A percentile compares a stretch with the other conserved stretches of the same genome.
Evolutionary conservation across 2,888 invertebrate species (phyloP).

Genomic region (Actias luna): DNA sequence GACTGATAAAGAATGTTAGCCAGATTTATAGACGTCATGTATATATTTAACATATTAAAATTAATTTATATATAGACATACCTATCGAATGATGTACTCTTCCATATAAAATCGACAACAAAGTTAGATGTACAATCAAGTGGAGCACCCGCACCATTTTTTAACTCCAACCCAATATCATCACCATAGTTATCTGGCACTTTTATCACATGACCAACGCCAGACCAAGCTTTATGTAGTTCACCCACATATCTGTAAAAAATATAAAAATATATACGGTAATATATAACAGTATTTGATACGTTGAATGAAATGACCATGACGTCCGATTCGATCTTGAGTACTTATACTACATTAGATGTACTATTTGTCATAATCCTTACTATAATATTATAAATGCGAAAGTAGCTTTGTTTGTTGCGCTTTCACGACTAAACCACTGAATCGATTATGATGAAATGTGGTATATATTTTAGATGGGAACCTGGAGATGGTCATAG

Average conservation of each 20-base stretch:
- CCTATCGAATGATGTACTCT: constrained; percentile 98
- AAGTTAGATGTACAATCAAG: constrained; percentile 97
- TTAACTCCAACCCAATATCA: constrained; percentile 98
- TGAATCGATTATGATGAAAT: no score
- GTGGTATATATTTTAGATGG: no score
- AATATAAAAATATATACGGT: background rate
- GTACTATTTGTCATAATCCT: no score
- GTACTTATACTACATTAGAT: no score
- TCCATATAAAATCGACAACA: constrained; percentile 99
- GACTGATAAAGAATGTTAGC: no score
- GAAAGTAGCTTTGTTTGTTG: no score
- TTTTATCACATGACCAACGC: constrained; percentile 98
- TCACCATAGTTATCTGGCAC: constrained; percentile 98
- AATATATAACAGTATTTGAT: background rate
- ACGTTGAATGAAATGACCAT: no score
- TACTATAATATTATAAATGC: no score
- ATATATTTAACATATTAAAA: background rate
- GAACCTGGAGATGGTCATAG: no score
- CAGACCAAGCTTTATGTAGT: constrained; percentile 97
- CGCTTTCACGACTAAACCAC: no score
- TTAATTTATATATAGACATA: constrained; percentile 44
- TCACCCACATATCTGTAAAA: constrained; percentile 90
- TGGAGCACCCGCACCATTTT: constrained; percentile 95
- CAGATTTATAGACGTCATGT: no score
- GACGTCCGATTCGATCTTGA: no score